Percentiles rank a stretch among this genome's conserved stretches.
Conservation (phyloP, 2,888 invertebrate species). For the Hemaris fuciformis region DNA sequence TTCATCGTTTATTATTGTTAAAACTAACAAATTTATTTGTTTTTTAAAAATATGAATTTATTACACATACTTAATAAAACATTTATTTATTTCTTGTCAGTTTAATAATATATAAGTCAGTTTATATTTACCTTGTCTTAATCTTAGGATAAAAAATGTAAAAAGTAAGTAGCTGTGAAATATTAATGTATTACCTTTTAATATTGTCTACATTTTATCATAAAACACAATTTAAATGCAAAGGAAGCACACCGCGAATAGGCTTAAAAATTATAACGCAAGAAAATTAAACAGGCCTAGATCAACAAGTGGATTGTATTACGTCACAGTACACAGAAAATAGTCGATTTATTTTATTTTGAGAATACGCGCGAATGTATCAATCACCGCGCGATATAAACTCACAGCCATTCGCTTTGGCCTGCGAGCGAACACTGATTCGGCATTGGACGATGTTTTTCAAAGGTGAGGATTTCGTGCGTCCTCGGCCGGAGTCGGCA, state of each 20-base stretch:
- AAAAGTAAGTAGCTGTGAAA: background rate
- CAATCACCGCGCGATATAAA: conserved; percentile 22
- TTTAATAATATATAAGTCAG: too few relatives aligned
- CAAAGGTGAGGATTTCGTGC: conserved; percentile 75
- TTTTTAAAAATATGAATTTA: too few relatives aligned
- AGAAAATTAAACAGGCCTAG: conserved; percentile 23
- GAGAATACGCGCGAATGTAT: conserved; percentile 41
- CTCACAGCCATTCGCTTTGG: conserved; percentile 52
- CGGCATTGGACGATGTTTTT: conserved; percentile 73
- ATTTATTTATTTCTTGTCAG: too few relatives aligned
- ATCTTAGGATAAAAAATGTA: too few relatives aligned
- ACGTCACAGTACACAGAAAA: conserved; percentile 56
- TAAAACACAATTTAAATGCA: conserved; percentile 11
- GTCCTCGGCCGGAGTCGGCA: conserved; percentile 61
- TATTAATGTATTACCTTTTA: conserved; percentile 9
- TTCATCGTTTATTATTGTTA: too few relatives aligned
- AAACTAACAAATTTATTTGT: too few relatives aligned
- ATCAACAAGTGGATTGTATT: conserved; percentile 54
- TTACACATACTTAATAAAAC: too few relatives aligned
- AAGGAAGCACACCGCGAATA: conserved; percentile 18
- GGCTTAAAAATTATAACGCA: conserved; percentile 23
- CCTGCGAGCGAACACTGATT: conserved; percentile 69
- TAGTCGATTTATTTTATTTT: conserved; percentile 52
- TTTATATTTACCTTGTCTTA: too few relatives aligned
- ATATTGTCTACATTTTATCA: conserved; percentile 6